Conservation (phyloP, 2,888 invertebrate species). For the Phanerotoma sp. region DNA sequence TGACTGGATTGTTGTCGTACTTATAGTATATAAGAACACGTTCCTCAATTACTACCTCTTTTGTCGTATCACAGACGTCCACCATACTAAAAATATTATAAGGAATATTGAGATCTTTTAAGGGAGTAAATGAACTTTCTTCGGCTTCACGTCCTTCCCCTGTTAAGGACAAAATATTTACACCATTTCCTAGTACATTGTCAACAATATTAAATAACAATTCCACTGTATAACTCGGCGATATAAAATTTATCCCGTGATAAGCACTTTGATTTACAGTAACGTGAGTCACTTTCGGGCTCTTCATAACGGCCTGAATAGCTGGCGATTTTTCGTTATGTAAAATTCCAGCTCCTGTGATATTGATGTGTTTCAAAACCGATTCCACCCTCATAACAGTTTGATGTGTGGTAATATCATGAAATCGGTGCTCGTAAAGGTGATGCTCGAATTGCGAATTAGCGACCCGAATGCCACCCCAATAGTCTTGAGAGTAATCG, state of each 20-base stretch:
- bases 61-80: constrained; percentile 94
- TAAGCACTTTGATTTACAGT: constrained; percentile 83
- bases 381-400: constrained; percentile 72
- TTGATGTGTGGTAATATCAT: constrained; percentile 78
- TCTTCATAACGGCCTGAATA: constrained; percentile 84
- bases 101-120: constrained; percentile 79
- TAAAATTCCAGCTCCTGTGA: constrained; percentile 90
- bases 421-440: constrained; percentile 77
- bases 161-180: constrained; percentile 86
- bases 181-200: constrained; percentile 85
- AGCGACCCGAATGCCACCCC: constrained; percentile 96
- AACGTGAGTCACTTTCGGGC: constrained; percentile 78
- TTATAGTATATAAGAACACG: constrained; percentile 92
- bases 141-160: constrained; percentile 89
- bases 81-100: constrained; percentile 92
- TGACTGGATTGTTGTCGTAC: constrained; percentile 93
- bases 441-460: constrained; percentile 88
- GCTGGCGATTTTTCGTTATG: constrained; percentile 96
- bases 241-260: constrained; percentile 89
- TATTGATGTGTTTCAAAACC: constrained; percentile 75
- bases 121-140: constrained; percentile 84
- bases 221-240: constrained; percentile 80
- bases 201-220: constrained; percentile 74
- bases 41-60: constrained; percentile 87
- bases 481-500: constrained; percentile 71